Evolutionary conservation across 2,113 vertebrate species (phyloP).

Genomic region (Meles meles): DNA sequence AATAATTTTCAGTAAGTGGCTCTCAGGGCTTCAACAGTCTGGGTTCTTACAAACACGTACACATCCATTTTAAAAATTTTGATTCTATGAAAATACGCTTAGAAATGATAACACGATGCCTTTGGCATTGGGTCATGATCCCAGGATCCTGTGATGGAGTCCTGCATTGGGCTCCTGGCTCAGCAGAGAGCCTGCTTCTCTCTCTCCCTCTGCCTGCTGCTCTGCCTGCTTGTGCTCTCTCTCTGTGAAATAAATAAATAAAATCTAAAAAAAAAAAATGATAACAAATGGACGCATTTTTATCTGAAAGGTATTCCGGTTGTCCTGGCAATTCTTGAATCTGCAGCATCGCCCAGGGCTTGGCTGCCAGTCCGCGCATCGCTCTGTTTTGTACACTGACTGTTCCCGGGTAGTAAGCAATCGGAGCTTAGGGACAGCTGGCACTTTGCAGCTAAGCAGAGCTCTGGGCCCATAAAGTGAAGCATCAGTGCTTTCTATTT

Average conservation of each 20-base stretch:
- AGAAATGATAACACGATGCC: neutral
- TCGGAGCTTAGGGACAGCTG: neutral
- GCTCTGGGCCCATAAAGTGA: slow-evolving; percentile 25
- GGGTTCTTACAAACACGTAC: neutral
- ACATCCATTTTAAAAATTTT: neutral
- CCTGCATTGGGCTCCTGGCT: too few relatives aligned
- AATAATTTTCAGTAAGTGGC: neutral
- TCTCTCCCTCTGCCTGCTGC: too few relatives aligned
- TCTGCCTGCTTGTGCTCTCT: too few relatives aligned
- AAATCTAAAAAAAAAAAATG: neutral
- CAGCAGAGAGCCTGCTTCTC: too few relatives aligned
- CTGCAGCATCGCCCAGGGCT: neutral
- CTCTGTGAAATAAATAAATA: too few relatives aligned
- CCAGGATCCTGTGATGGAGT: too few relatives aligned
- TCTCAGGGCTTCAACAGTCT: neutral
- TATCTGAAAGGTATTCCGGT: neutral
- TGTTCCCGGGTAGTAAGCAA: slow-evolving; percentile 29
- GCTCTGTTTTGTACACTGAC: neutral
- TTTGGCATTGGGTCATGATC: too few relatives aligned
- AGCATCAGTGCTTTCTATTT: slow-evolving; percentile 32
- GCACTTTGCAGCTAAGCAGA: slow-evolving; percentile 48
- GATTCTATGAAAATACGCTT: neutral
- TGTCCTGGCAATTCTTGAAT: neutral
- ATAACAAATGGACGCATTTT: neutral
- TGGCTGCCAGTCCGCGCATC: neutral